Conservation (phyloP, 2,113 vertebrate genomes). For the Caranx melampygus region DNA sequence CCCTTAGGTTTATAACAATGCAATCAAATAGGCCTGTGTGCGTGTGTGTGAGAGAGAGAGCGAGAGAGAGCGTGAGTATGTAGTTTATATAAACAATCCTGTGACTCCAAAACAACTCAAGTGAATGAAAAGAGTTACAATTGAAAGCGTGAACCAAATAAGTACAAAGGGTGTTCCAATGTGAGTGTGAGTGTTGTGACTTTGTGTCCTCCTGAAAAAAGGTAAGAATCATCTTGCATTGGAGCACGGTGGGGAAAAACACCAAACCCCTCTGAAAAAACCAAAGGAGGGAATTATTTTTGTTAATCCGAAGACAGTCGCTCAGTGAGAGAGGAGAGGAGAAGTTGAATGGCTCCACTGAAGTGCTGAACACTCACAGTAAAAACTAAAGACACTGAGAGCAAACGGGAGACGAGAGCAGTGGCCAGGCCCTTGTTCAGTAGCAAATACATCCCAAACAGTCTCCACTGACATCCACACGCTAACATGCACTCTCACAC, state of each 20-base stretch:
- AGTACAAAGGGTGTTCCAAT: slow-evolving; percentile 17
- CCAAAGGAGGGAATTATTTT: background rate
- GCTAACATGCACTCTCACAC: slow-evolving; percentile 11
- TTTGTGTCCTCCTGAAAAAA: slow-evolving; percentile 32
- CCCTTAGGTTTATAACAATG: slow-evolving; percentile 66
- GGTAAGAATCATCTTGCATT: slow-evolving; percentile 23
- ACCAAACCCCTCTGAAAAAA: slow-evolving; percentile 9
- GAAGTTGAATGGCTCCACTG: slow-evolving; percentile 36
- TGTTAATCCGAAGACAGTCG: background rate
- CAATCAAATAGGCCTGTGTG: slow-evolving; percentile 37
- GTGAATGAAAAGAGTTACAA: slow-evolving; percentile 50
- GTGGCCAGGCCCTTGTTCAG: slow-evolving; percentile 77
- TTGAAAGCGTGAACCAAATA: slow-evolving; percentile 20
- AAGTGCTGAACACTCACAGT: slow-evolving; percentile 52
- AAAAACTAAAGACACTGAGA: slow-evolving; percentile 46
- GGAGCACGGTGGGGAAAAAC: slow-evolving; percentile 27
- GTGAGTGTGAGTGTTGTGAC: slow-evolving; percentile 27
- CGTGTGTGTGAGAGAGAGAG: slow-evolving; percentile 10
- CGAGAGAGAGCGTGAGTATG: background rate
- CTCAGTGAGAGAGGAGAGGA: slow-evolving; percentile 30
- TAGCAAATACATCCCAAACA: slow-evolving; percentile 80
- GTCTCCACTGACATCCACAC: slow-evolving; percentile 74
- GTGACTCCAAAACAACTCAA: slow-evolving; percentile 55
- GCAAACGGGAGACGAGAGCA: slow-evolving; percentile 50
- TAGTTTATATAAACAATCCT: slow-evolving; percentile 30